Percentiles rank a stretch among this genome's conserved stretches.
Evolutionary conservation across 2,113 vertebrate genomes (phyloP).

Genomic region (Stictonetta naevosa): DNA sequence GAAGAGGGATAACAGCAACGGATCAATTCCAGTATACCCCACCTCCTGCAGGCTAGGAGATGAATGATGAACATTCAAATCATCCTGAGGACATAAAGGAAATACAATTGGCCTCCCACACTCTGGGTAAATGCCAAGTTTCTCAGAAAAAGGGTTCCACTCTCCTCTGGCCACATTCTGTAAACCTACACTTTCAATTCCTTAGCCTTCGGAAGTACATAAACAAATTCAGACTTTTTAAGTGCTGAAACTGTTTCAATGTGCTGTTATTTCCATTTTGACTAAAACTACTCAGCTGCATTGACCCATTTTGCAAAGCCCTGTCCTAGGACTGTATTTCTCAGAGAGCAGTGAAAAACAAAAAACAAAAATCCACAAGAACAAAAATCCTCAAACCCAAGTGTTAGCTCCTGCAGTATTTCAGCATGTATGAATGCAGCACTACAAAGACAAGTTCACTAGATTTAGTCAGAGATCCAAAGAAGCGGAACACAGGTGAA

Average conservation of each 20-base stretch:
- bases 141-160: neutral
- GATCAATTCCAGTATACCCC: neutral
- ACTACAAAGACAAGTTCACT: neutral
- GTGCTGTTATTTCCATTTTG: neutral
- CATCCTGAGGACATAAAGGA: neutral
- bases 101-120: neutral
- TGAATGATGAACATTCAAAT: neutral
- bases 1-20: neutral
- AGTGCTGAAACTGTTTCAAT: neutral
- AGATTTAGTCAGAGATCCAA: neutral
- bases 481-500: neutral
- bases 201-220: neutral
- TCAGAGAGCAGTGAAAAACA: neutral
- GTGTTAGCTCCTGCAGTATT: neutral
- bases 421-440: neutral
- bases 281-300: neutral
- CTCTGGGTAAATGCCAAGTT: neutral
- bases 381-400: neutral
- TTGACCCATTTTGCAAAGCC: neutral
- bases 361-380: neutral
- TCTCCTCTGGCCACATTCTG: neutral
- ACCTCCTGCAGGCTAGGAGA: neutral
- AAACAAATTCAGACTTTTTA: neutral
- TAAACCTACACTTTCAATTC: neutral
- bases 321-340: neutral